Percentiles rank a stretch among this genome's conserved stretches.
phyloP scores from a whole-genome alignment of 64 coral and sea anemone species.

The Pocillopora damicornis region DNA sequence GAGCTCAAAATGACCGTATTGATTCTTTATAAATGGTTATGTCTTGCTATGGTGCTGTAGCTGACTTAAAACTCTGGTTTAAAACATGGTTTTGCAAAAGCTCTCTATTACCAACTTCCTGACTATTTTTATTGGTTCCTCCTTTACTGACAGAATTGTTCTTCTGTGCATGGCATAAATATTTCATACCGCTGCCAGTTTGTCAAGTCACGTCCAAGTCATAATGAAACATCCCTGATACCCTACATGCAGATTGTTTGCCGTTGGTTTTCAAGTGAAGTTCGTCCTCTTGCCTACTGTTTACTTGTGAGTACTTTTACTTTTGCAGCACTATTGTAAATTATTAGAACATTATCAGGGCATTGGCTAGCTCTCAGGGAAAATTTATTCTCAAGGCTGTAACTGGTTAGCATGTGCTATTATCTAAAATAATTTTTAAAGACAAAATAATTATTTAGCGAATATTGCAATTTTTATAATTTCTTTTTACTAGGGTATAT shows the following conservation, averaged over 20 bases:
- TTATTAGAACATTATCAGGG: background rate
- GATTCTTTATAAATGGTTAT: too few species aligned
- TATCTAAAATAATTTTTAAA: background rate
- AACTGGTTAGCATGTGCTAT: too few species aligned
- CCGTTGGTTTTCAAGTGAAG: slow-evolving; percentile 35
- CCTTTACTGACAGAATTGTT: slow-evolving; percentile 20
- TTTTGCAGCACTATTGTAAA: background rate
- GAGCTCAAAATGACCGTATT: too few species aligned
- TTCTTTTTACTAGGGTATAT: slow-evolving; percentile 60
- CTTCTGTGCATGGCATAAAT: slow-evolving; percentile 17
- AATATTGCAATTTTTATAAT: background rate
- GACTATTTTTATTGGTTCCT: background rate
- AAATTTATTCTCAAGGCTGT: background rate
- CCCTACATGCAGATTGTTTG: slow-evolving; percentile 78
- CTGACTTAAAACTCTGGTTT: too few species aligned
- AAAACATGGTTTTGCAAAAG: background rate
- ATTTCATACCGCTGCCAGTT: slow-evolving; percentile 35
- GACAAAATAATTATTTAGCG: background rate
- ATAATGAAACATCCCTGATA: slow-evolving; percentile 67
- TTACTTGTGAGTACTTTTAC: slow-evolving; percentile 60
- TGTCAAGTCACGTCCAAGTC: slow-evolving; percentile 33
- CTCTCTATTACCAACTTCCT: background rate
- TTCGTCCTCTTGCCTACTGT: slow-evolving; percentile 48
- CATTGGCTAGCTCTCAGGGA: background rate
- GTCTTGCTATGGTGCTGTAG: too few species aligned